Percentiles rank a stretch among this genome's conserved stretches.
Conservation (phyloP, 2,888 invertebrate species). For the Thera britannica region DNA sequence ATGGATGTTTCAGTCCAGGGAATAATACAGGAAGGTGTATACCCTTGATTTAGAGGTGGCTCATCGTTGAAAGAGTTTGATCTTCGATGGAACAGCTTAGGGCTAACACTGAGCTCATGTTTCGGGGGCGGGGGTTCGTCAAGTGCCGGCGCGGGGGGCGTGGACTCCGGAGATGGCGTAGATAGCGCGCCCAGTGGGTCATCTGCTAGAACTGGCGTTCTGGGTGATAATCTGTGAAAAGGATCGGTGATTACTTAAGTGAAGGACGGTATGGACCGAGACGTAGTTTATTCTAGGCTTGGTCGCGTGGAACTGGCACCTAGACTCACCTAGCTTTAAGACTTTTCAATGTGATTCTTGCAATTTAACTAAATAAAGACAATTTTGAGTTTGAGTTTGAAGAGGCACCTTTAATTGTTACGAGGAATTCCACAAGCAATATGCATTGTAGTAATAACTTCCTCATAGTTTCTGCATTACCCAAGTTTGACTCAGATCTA, state of each 20-base stretch:
- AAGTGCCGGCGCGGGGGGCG: conserved; percentile 44
- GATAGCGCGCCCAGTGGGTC: conserved; percentile 95
- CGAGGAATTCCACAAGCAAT: too few relatives aligned
- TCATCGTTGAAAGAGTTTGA: conserved; percentile 82
- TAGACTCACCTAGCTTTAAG: too few relatives aligned
- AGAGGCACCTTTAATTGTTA: too few relatives aligned
- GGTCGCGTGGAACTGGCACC: too few relatives aligned
- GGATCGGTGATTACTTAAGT: background rate
- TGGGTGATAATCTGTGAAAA: conserved; percentile 85
- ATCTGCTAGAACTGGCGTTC: conserved; percentile 95
- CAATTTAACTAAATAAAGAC: too few relatives aligned
- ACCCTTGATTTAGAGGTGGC: conserved; percentile 73
- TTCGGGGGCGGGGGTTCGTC: conserved; percentile 59
- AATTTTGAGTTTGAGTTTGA: too few relatives aligned
- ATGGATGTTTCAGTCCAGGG: background rate
- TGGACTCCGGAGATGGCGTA: conserved; percentile 42
- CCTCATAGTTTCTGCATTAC: too few relatives aligned
- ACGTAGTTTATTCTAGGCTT: too few relatives aligned
- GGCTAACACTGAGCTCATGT: conserved; percentile 86
- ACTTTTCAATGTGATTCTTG: too few relatives aligned
- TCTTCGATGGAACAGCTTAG: conserved; percentile 87
- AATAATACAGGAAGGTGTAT: conserved; percentile 65
- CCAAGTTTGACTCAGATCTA: too few relatives aligned
- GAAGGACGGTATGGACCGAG: too few relatives aligned
- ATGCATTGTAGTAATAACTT: too few relatives aligned